Base-by-base conservation (phyloP, 2,113 vertebrate genomes). In the Oostethus manadensis region DNA sequence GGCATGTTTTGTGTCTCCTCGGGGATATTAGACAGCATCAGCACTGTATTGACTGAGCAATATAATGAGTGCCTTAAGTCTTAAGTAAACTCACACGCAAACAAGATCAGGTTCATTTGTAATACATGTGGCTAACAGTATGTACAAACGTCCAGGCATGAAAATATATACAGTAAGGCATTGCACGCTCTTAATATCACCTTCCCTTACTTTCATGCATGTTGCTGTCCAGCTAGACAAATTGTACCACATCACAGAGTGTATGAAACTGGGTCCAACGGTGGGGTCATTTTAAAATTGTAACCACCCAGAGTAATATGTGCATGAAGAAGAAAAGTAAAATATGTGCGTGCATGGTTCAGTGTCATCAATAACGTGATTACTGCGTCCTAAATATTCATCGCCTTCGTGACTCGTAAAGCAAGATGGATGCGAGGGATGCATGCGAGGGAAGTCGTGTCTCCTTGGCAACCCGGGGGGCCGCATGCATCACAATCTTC, bases 321-420 rank as follows among this genome's bases (percentile, higher is more conserved):
- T 29, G 58, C 56, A 22, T 55, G 29, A 29, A 54, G 10, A 15
- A 42, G 33, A 68, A 56, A 38, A 10, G 38, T n/a, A 48, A 18
- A 46, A 56, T 21, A 44, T 21, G 13, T 22, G 49, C 56, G 11
- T 11, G 38, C 50, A 62, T 56, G 43, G 66, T 66, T 70, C 38
- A 42, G 59, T 45, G 38, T 56, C 60, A 66, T 71, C 60, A 71
- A 70, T 70, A 62, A 66, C 71, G 45, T 42, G 40, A 62, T 71
- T 76, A 69, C 55, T 70, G 46, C 63, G 46, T 62, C 61, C 72
- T 44, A 73, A 70, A 59, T 76, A 75, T 73, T 58, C 56, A 71
- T 61, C 61, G 54, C 51, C 53, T 13, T 61, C 10, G 15, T 70
- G 58, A 72, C 50, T 60, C 15, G 42, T 55, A 45, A 73, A 54